Evolutionary conservation across 2,113 vertebrate genomes (phyloP).

Genomic region (Clarias magur): DNA sequence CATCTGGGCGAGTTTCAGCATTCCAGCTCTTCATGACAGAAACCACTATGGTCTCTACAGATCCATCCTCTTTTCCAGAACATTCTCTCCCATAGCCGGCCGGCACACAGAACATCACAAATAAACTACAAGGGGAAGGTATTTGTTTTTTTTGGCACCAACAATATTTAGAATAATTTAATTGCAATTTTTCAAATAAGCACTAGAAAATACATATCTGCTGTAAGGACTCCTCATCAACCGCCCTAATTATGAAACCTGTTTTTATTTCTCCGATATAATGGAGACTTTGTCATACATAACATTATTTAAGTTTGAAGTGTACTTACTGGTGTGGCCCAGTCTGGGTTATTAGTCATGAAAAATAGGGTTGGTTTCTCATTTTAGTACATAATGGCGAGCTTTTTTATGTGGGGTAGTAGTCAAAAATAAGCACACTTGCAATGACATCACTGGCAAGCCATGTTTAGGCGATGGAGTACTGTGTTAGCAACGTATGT

Average conservation of each 20-base stretch:
- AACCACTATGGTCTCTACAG: conserved; percentile 53
- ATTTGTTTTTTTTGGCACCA: conserved; percentile 40
- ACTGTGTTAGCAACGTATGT: conserved; percentile 34
- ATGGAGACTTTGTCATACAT: conserved; percentile 33
- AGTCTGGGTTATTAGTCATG: conserved; percentile 42
- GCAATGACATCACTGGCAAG: conserved; percentile 48
- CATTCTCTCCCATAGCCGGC: conserved; percentile 39
- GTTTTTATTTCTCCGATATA: conserved; percentile 34
- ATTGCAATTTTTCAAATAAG: conserved; percentile 31
- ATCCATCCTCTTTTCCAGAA: conserved; percentile 50
- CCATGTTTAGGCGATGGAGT: conserved; percentile 38
- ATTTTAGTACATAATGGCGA: conserved; percentile 33
- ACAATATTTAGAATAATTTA: conserved; percentile 5
- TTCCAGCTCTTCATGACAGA: conserved; percentile 54
- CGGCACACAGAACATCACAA: conserved; percentile 40
- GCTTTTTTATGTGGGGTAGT: conserved; percentile 51
- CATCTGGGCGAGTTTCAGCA: conserved; percentile 47
- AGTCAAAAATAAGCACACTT: conserved; percentile 27
- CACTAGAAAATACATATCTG: conserved; percentile 19
- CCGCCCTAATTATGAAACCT: conserved; percentile 12
- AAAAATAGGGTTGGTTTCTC: conserved; percentile 30
- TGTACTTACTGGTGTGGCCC: conserved; percentile 16
- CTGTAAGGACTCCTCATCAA: conserved; percentile 1
- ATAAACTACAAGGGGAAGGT: conserved; percentile 31
- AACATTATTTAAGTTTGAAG: conserved; percentile 39